Base-by-base conservation (phyloP, 2,888 invertebrate genomes). In the Nasonovia ribisnigri region DNA sequence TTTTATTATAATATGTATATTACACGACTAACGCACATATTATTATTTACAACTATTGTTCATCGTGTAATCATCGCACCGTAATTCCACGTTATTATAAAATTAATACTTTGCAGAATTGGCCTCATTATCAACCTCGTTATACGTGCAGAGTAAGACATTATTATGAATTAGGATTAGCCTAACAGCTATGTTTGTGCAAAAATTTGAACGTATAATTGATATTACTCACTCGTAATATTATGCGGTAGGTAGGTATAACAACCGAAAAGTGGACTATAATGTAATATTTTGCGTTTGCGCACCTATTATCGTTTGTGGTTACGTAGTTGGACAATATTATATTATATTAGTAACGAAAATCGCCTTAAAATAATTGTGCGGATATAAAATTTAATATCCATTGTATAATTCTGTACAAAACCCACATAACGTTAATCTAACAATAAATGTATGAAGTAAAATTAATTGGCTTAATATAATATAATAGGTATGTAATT, bases 1-100 rank as follows among this genome's bases (percentile, higher is more conserved):
- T 86, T 8, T 54, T 54, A 20, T 20, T n/a, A n/a, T n/a, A n/a
- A 51, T 84, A 16, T 86, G 29, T 13, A 48, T 29, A 86, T 46
- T 86, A 26, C 16, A 86, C 29, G 46, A 24, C 86, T 46, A 46
- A 43, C 6, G 46, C n/a, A 16, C 11, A 26, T 43, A 46, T 86
- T 88, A 88, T 24, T 42, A 24, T 42, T 24, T 11, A 24, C 24
- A 6, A 42, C 54, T 26, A 43, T 26, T 26, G 13, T 16, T 89
- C 29, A 60, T 89, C 29, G 89, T 57, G 43, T 43, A 16, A 43
- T 57, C 57, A 88, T 43, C 57, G 42, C 57, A 29, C 43, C 57
- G 57, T 60, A 89, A 89, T 89, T 89, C 57, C 57, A 29, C 3
- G 43, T 89, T 89, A 60, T 89, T 43, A 89, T 43, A 60, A 77